Conservation (phyloP, 2,113 vertebrate species). For the Psilopogon haemacephalus region DNA sequence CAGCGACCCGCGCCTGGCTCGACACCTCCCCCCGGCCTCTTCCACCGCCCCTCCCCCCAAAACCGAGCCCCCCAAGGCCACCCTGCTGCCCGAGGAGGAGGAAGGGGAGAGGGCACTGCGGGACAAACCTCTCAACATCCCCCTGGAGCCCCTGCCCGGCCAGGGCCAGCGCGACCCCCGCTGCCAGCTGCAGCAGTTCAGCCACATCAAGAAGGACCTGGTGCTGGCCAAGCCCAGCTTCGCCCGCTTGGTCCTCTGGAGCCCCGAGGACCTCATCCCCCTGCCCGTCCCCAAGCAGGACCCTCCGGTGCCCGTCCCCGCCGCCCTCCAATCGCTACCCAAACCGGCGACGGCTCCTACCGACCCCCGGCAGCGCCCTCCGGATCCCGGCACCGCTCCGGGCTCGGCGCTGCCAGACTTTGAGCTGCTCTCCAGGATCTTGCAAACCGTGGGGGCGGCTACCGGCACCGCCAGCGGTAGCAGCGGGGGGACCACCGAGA, state of each 20-base stretch:
- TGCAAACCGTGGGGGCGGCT: constrained; percentile 83
- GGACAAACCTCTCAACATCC: constrained; percentile 87
- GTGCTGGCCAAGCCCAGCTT: constrained; percentile 83
- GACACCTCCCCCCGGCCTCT: constrained; percentile 26
- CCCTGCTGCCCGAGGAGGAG: constrained; percentile 78
- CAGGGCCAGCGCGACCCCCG: constrained; percentile 85
- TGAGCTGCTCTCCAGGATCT: constrained; percentile 88
- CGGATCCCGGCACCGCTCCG: not conserved
- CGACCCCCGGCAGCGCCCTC: constrained; percentile 53
- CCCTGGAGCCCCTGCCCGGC: constrained; percentile 83
- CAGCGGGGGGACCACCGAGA: constrained; percentile 72
- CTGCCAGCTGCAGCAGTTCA: constrained; percentile 89
- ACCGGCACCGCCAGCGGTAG: not conserved
- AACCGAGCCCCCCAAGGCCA: constrained; percentile 2
- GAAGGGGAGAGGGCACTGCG: constrained; percentile 85
- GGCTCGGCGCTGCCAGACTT: constrained; percentile 82
- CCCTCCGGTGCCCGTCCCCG: constrained; percentile 77
- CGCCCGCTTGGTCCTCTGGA: constrained; percentile 87
- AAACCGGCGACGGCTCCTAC: constrained; percentile 75
- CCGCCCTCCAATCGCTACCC: constrained; percentile 81
- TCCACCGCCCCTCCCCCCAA: constrained; percentile 34
- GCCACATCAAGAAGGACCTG: constrained; percentile 93
- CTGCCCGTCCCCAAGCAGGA: constrained; percentile 89
- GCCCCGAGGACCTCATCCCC: constrained; percentile 90
- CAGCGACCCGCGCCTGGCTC: constrained; percentile 76